Percentiles rank a stretch among this genome's conserved stretches.
phyloP scores from a whole-genome alignment of 2,888 invertebrate species.

The Drosophila mayaguana region DNA sequence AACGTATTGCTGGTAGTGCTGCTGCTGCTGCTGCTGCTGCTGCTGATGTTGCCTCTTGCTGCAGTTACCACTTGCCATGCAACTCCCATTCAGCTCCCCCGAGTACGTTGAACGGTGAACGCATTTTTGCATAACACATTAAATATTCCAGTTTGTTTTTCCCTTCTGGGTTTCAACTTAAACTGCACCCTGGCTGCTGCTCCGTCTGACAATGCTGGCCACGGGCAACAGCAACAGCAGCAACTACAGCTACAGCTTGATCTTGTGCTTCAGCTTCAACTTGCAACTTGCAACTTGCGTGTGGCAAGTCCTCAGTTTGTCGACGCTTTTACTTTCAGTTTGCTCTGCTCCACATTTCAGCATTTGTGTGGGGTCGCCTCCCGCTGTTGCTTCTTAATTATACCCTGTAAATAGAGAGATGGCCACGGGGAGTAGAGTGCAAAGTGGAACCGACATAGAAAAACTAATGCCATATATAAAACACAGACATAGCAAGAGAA shows the following conservation, averaged over 20 bases:
- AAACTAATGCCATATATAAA: too few relatives aligned
- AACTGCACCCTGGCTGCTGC: constrained; percentile 58
- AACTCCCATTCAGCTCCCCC: constrained; percentile 40
- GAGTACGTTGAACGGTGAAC: constrained; percentile 50
- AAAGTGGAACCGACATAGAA: too few relatives aligned
- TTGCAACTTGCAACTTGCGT: constrained; percentile 36
- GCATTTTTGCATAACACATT: constrained; percentile 79
- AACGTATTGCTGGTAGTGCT: constrained; percentile 65
- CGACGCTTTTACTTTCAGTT: constrained; percentile 69
- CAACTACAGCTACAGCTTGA: constrained; percentile 21
- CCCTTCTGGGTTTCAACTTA: constrained; percentile 75
- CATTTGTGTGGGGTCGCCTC: constrained; percentile 47
- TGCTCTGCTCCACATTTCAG: constrained; percentile 68
- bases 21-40: constrained; percentile 23
- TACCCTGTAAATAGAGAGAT: constrained; percentile 11
- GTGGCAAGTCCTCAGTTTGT: constrained; percentile 48
- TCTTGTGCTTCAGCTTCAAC: constrained; percentile 23
- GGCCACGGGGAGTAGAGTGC: neutral
- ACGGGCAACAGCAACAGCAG: constrained; percentile 37
- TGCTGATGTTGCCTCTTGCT: constrained; percentile 20
- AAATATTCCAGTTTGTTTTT: constrained; percentile 76
- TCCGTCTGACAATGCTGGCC: constrained; percentile 45
- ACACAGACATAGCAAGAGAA: too few relatives aligned
- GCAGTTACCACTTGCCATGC: constrained; percentile 34
- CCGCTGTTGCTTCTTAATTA: neutral